Evolutionary conservation across 2,888 invertebrate genomes (phyloP).

Genomic region (Neelides folsomi): DNA sequence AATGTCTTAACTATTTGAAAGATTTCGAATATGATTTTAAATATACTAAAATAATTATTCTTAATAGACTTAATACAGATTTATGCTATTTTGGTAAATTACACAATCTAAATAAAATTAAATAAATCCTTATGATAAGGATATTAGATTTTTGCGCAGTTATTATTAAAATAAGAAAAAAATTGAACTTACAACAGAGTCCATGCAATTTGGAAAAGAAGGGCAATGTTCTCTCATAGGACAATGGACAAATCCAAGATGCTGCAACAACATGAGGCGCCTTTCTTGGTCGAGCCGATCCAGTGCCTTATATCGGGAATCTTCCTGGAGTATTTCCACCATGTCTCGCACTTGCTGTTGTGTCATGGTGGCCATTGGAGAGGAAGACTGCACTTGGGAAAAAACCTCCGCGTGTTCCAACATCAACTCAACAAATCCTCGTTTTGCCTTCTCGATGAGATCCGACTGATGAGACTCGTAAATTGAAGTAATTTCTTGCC

Average conservation of each 20-base stretch:
- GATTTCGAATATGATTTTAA: no score
- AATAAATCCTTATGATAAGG: no score
- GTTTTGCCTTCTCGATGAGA: constrained; percentile 66
- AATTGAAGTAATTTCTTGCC: constrained; percentile 78
- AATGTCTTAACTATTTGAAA: no score
- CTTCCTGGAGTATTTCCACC: constrained; percentile 77
- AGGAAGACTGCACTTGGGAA: constrained; percentile 80
- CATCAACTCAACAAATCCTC: constrained; percentile 55
- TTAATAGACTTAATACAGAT: no score
- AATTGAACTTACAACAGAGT: constrained; percentile 43
- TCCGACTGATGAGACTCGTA: constrained; percentile 88
- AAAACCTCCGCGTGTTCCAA: constrained; percentile 86
- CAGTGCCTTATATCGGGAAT: constrained; percentile 84
- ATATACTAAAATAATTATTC: no score
- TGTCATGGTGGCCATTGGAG: constrained; percentile 76
- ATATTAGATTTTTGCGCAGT: no score
- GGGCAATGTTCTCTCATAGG: constrained; percentile 90
- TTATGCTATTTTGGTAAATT: no score
- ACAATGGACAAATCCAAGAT: constrained; percentile 87
- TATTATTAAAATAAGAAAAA: no score
- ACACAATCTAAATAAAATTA: no score
- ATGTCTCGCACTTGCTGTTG: constrained; percentile 90
- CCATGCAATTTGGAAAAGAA: constrained; percentile 69
- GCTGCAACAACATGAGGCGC: constrained; percentile 85
- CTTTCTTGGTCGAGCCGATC: constrained; percentile 88